A percentile compares a stretch with the other conserved stretches of the same genome.
Conservation (phyloP, 2,113 vertebrate genomes). For the Seriola aureovittata region DNA sequence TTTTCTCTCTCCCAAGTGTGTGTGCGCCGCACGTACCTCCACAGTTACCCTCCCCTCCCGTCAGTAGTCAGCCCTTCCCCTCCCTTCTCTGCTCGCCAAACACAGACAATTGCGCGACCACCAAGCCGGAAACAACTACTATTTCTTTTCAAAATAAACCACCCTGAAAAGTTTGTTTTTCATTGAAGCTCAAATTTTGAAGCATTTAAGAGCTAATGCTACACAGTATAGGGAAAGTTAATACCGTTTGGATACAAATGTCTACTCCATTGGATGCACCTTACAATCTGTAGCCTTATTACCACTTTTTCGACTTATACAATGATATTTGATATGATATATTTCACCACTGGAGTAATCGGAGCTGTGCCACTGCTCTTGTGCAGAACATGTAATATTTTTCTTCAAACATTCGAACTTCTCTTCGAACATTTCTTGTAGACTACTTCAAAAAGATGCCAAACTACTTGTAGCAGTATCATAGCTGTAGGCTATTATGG, state of each 20-base stretch:
- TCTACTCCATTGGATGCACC: not conserved
- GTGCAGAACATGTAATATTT: too few relatives aligned
- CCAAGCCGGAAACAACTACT: constrained; percentile 7
- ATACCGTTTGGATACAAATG: not conserved
- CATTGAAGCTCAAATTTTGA: too few relatives aligned
- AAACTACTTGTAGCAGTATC: too few relatives aligned
- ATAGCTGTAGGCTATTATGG: too few relatives aligned
- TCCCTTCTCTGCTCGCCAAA: constrained; percentile 1
- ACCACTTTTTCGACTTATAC: too few relatives aligned
- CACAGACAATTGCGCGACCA: not conserved
- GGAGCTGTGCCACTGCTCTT: not conserved
- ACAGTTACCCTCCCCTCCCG: constrained; percentile 36
- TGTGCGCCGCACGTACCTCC: constrained; percentile 48
- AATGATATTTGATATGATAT: not conserved
- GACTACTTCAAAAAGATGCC: too few relatives aligned
- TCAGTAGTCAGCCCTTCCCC: constrained; percentile 8
- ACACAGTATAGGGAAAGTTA: not conserved
- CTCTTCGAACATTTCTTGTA: too few relatives aligned
- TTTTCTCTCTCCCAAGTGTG: constrained; percentile 47
- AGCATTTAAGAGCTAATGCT: not conserved
- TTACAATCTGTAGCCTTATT: not conserved
- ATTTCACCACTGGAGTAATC: too few relatives aligned
- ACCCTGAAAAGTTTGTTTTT: not conserved
- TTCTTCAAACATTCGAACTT: too few relatives aligned
- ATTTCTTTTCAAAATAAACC: constrained; percentile 33